Conservation (phyloP, 2,113 vertebrate genomes). For the Chauna torquata region DNA sequence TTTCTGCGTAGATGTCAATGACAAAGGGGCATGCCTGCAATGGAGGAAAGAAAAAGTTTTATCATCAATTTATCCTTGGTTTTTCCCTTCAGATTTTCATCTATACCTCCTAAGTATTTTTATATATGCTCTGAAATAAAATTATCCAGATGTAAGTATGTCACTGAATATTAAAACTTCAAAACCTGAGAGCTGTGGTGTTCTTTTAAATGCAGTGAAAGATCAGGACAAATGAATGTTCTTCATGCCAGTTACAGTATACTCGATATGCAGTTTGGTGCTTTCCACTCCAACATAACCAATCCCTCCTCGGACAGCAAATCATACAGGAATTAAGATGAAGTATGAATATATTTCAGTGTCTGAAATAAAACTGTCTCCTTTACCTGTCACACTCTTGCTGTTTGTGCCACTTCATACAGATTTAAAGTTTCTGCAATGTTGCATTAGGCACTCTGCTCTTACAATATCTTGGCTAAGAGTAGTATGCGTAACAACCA, state of each 20-base stretch:
- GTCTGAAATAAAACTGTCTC: background rate
- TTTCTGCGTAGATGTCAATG: constrained; percentile 82
- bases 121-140: background rate
- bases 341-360: background rate
- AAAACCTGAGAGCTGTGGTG: background rate
- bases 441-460: background rate
- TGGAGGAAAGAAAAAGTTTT: background rate
- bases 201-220: background rate
- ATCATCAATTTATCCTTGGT: background rate
- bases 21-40: constrained; percentile 90
- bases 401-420: background rate
- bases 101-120: background rate
- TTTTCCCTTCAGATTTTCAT: background rate
- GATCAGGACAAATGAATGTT: background rate
- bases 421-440: background rate
- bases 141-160: background rate
- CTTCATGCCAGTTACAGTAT: background rate
- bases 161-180: background rate
- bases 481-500: background rate
- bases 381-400: background rate
- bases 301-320: background rate
- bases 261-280: fast-evolving
- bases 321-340: background rate
- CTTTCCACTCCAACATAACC: background rate
- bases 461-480: background rate